Percentiles rank a stretch among this genome's conserved stretches.
These are phyloP conservation scores for Sceloporus undulatus DNA, from an alignment of 2,113 vertebrate species.

Conservation along the genomic window DNA sequence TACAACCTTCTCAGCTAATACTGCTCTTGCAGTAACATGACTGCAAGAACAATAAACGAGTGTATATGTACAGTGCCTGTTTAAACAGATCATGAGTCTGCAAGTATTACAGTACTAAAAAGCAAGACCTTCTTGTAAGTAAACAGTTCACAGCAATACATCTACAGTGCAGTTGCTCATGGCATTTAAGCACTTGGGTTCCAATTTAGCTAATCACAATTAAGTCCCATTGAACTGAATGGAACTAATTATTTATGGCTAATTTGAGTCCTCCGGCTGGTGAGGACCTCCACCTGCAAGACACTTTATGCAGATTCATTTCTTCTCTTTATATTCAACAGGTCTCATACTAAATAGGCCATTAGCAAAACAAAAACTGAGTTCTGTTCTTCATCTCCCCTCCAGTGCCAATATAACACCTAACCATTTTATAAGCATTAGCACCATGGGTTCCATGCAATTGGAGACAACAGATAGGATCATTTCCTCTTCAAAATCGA, in stretches of 20 bases:
- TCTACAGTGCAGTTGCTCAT: constrained; percentile 11
- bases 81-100: constrained; percentile 61
- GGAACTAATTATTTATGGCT: background rate
- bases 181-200: constrained; percentile 17
- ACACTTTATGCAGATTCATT: constrained; percentile 47
- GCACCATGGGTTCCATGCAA: constrained; percentile 59
- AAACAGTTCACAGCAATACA: constrained; percentile 32
- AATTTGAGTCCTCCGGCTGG: background rate
- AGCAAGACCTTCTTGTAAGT: constrained; percentile 47
- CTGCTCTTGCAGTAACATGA: constrained; percentile 1
- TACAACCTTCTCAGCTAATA: constrained; percentile 15
- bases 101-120: constrained; percentile 60
- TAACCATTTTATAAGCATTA: constrained; percentile 47
- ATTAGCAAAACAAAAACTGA: constrained; percentile 53
- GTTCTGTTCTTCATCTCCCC: constrained; percentile 33
- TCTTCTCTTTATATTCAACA: constrained; percentile 7
- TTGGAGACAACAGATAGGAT: constrained; percentile 61
- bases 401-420: constrained; percentile 15
- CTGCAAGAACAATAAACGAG: constrained; percentile 17
- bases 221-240: background rate
- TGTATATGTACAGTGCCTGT: constrained; percentile 35
- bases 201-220: constrained; percentile 1
- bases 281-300: background rate
- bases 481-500: constrained; percentile 41
- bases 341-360: constrained; percentile 29